Base-by-base conservation (phyloP, 2,888 invertebrate species). In the Drosophila rubida region DNA sequence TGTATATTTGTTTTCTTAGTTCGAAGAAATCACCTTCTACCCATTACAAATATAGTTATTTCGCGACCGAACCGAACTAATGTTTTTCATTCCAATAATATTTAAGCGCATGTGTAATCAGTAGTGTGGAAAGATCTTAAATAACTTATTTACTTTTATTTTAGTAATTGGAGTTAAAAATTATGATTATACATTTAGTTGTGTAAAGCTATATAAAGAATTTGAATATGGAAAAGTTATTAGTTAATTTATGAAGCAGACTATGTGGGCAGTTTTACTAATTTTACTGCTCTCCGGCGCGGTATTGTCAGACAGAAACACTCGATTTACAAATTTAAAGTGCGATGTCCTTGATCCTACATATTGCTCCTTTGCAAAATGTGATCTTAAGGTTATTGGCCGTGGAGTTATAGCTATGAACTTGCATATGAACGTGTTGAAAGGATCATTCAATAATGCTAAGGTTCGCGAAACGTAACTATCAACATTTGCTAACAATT, bases 251-350 rank as follows among this genome's bases (percentile, higher is more conserved):
- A 13, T 2, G 2, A 7, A 13, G 2, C 0, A 14, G 1, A 11
- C 4, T 19, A 39, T 57, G 46, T 13, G 11, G 35, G 2, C 30
- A n/a, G 4, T 2, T 25, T 8, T 39, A 0, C 11, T 48, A 2
- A 2, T 61, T n/a, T 0, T 62, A 11, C 0, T 61, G 2, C 6
- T 63, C 0, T 16, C n/a, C 1, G 2, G 0, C 4, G 11, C 2
- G 1, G 9, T 9, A 2, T 6, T 3, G 0, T 41, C 41, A 0
- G 16, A n/a, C 0, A 25, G 2, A 19, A 11, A 2, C 0, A 66
- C 37, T 0, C 57, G 61, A 1, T 58, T 62, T 23, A 55, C 66
- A 41, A 72, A 69, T 14, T 0, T 69, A 0, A 50, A 72, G n/a
- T 72, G 70, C 7, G 39, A 53, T 0, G 13, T 19, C 0, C 30